A percentile compares a stretch with the other conserved stretches of the same genome.
Conservation (phyloP, 2,113 vertebrate species). For the Phainopepla nitens region DNA sequence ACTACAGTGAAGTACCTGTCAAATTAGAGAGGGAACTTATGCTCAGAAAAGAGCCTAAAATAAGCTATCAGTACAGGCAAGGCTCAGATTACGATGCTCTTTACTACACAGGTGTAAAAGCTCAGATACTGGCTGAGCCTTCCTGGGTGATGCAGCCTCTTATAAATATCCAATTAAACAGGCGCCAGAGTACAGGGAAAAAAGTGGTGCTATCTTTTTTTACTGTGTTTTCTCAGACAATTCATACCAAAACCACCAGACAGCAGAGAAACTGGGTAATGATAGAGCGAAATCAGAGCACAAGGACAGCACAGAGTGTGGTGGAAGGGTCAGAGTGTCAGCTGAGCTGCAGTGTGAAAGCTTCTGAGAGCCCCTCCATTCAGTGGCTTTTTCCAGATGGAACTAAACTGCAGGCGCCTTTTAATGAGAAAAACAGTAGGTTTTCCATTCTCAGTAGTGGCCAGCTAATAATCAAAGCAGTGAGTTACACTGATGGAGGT, state of each 20-base stretch:
- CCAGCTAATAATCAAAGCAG: constrained; percentile 68
- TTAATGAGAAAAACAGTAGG: constrained; percentile 56
- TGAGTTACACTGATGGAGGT: constrained; percentile 75
- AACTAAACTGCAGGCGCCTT: constrained; percentile 70
- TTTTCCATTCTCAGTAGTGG: constrained; percentile 76
- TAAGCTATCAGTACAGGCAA: constrained; percentile 78
- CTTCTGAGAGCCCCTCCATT: constrained; percentile 74
- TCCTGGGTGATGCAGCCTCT: constrained; percentile 84
- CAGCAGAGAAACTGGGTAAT: constrained; percentile 80
- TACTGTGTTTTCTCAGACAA: constrained; percentile 52
- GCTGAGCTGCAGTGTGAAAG: constrained; percentile 76
- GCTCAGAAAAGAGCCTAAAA: constrained; percentile 65
- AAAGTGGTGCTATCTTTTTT: constrained; percentile 74
- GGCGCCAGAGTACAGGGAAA: constrained; percentile 78
- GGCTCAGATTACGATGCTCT: constrained; percentile 75
- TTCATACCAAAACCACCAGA: constrained; percentile 38
- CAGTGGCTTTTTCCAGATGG: constrained; percentile 85
- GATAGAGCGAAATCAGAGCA: constrained; percentile 70
- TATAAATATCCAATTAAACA: constrained; percentile 81
- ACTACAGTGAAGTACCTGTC: constrained; percentile 88
- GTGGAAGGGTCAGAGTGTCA: constrained; percentile 72
- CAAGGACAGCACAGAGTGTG: constrained; percentile 31
- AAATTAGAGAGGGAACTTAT: constrained; percentile 72
- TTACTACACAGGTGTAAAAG: constrained; percentile 88
- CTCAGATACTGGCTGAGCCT: constrained; percentile 73